Percentiles rank a stretch among this genome's conserved stretches.
These are phyloP conservation scores for Cryptomyrus ogoouensis DNA, from an alignment of 2,113 vertebrate species.

Conservation along the genomic window DNA sequence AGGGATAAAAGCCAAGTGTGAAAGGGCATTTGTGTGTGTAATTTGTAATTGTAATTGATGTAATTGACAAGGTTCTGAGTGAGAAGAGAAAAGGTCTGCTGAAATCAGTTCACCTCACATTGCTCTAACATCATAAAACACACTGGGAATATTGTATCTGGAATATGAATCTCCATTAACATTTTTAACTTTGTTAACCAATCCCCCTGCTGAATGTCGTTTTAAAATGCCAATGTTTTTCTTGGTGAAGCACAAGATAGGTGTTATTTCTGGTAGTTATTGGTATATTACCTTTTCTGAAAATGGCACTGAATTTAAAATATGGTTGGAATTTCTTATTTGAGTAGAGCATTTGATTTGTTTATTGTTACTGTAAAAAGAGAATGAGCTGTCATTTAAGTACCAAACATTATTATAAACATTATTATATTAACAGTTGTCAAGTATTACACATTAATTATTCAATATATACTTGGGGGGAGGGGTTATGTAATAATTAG, in stretches of 20 bases:
- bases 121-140: not conserved
- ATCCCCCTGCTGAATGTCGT: not conserved
- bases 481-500: conserved; percentile 22
- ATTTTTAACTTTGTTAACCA: not conserved
- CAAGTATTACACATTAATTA: not conserved
- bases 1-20: not conserved
- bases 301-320: conserved; percentile 14
- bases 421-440: not conserved
- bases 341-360: not conserved
- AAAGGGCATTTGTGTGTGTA: not conserved
- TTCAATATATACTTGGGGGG: conserved; percentile 11
- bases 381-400: conserved; percentile 5
- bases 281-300: not conserved
- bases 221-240: not conserved
- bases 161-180: not conserved
- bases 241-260: not conserved
- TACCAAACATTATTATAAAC: not conserved
- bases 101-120: conserved; percentile 35
- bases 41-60: conserved; percentile 25
- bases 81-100: conserved; percentile 67
- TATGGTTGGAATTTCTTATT: not conserved
- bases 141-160: not conserved
- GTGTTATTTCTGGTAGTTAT: not conserved
- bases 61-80: conserved; percentile 61
- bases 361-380: not conserved